phyloP scores from a whole-genome alignment of 1,140 invertebrate species.

The Popillia japonica region DNA sequence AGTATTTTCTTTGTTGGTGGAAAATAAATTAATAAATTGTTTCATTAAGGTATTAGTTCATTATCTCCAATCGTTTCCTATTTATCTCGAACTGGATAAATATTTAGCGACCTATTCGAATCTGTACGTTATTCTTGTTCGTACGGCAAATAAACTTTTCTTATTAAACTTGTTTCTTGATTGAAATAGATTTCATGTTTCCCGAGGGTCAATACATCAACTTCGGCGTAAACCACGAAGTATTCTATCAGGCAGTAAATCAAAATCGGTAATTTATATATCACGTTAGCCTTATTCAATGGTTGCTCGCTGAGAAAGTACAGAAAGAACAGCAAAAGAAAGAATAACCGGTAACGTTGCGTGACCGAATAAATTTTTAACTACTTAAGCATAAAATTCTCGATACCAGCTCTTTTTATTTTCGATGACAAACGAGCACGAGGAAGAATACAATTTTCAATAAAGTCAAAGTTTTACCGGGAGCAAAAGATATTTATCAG shows the following conservation, averaged over 20 bases:
- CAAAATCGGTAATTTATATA: constrained; percentile 15
- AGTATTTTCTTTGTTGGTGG: too few relatives aligned
- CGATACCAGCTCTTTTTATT: neutral
- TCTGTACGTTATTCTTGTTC: too few relatives aligned
- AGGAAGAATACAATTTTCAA: neutral
- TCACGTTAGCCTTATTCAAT: constrained; percentile 2
- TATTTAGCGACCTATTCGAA: too few relatives aligned
- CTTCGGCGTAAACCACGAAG: neutral
- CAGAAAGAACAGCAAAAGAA: neutral
- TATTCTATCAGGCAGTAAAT: constrained; percentile 1
- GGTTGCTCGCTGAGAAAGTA: neutral
- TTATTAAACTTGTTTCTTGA: neutral
- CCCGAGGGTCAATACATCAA: neutral
- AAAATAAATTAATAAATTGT: too few relatives aligned
- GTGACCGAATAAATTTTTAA: constrained; percentile 8
- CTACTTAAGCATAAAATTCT: neutral
- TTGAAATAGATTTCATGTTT: neutral
- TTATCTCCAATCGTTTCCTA: too few relatives aligned
- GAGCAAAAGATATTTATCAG: neutral
- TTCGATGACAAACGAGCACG: neutral
- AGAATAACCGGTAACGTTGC: neutral
- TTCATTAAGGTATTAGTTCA: too few relatives aligned
- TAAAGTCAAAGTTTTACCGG: neutral
- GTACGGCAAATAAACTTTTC: neutral
- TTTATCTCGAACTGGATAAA: too few relatives aligned